A percentile compares a stretch with the other conserved stretches of the same genome.
phyloP scores from a whole-genome alignment of 92 coral and sea anemone species.

The Zoanthus sociatus region DNA sequence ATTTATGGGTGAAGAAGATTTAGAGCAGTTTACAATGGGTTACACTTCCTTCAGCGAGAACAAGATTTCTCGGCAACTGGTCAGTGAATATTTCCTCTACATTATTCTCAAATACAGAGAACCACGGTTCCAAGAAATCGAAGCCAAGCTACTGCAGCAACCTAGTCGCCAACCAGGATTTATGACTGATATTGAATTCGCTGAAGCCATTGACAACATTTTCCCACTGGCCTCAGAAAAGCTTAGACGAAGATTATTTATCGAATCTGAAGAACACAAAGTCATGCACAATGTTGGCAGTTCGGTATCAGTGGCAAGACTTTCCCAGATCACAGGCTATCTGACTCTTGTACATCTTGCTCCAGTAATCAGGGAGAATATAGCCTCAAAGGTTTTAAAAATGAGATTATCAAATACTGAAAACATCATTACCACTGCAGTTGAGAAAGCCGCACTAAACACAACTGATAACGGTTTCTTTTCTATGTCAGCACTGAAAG shows the following conservation, averaged over 20 bases:
- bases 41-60: constrained; percentile 98
- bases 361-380: constrained; percentile 76
- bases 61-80: constrained; percentile 84
- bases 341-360: constrained; percentile 76
- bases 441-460: constrained; percentile 40
- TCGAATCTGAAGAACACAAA: constrained; percentile 84
- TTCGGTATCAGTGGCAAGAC: constrained; percentile 83
- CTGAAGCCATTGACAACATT: constrained; percentile 95
- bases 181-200: constrained; percentile 96
- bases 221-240: constrained; percentile 96
- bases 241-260: constrained; percentile 86
- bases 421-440: constrained; percentile 10
- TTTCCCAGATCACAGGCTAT: constrained; percentile 95
- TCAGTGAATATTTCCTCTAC: constrained; percentile 89
- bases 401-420: constrained; percentile 50
- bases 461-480: constrained; percentile 52
- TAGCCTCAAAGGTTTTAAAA: constrained; percentile 70
- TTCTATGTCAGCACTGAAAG: constrained; percentile 64
- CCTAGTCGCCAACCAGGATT: constrained; percentile 85
- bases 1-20: constrained; percentile 96
- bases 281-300: constrained; percentile 68
- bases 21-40: constrained; percentile 98
- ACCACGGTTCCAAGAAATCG: constrained; percentile 93
- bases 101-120: constrained; percentile 96
- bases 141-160: constrained; percentile 84